phyloP scores from a whole-genome alignment of 2,888 invertebrate species.

The Microdon myrmicae region DNA sequence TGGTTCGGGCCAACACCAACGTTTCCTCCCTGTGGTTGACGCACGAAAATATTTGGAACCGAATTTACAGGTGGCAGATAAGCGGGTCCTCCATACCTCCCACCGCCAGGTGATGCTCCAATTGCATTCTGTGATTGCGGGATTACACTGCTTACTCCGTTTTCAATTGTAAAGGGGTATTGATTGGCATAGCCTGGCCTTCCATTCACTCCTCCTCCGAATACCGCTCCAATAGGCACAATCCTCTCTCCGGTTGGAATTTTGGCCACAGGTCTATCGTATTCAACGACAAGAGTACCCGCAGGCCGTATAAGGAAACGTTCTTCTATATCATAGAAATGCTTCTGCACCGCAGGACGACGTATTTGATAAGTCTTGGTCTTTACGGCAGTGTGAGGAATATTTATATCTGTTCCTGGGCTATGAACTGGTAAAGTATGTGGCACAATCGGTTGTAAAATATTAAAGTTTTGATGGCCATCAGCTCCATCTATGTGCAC shows the following conservation, averaged over 20 bases:
- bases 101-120: neutral
- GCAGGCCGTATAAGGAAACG: slow-evolving; percentile 72
- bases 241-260: slow-evolving; percentile 67
- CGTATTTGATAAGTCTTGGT: slow-evolving; percentile 71
- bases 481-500: neutral
- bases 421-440: slow-evolving; percentile 66
- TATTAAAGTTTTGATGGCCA: slow-evolving; percentile 14
- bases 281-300: slow-evolving; percentile 71
- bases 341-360: slow-evolving; percentile 73
- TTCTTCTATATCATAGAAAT: slow-evolving; percentile 74
- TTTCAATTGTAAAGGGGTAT: too few species aligned
- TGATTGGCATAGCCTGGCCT: neutral
- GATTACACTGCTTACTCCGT: neutral
- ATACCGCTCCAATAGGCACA: slow-evolving; percentile 55
- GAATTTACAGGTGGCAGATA: too few species aligned
- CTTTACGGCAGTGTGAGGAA: slow-evolving; percentile 71
- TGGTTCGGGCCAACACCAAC: too few species aligned
- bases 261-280: slow-evolving; percentile 72
- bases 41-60: too few species aligned
- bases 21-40: too few species aligned
- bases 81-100: too few species aligned
- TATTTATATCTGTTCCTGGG: slow-evolving; percentile 71
- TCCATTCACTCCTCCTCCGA: neutral
- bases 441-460: neutral
- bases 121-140: slow-evolving; percentile 22